phyloP scores from a whole-genome alignment of 1,140 invertebrate species.

The Temnothorax nylanderi region DNA sequence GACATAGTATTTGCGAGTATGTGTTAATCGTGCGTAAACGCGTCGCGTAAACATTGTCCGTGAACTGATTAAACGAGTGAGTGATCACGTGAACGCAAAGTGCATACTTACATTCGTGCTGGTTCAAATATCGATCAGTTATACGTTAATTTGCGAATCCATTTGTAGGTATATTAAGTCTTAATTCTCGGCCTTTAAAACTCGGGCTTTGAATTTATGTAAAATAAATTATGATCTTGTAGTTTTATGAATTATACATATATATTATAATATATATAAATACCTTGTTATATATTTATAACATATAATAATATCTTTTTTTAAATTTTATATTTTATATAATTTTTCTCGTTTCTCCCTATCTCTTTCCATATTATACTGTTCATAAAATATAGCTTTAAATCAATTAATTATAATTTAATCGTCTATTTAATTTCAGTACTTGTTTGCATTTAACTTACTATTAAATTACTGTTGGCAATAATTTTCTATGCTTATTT shows the following conservation, averaged over 20 bases:
- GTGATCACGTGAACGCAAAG: constrained; percentile 22
- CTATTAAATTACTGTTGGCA: background rate
- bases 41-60: background rate
- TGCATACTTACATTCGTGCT: constrained; percentile 6
- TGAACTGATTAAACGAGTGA: constrained; percentile 41
- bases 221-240: background rate
- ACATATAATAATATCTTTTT: background rate
- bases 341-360: background rate
- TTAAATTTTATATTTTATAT: background rate
- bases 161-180: background rate
- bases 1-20: constrained; percentile 5
- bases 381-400: background rate
- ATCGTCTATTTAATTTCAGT: background rate
- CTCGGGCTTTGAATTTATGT: background rate
- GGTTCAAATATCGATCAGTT: constrained; percentile 11
- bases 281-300: background rate
- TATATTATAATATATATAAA: too few relatives aligned
- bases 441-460: background rate
- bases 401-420: background rate
- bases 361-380: background rate
- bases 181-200: background rate
- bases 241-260: background rate
- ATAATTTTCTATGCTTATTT: background rate
- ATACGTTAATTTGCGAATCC: background rate
- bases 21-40: constrained; percentile 28